Evolutionary conservation across 37 sponge, comb jelly and placozoan genomes (phyloP), one percentile per base, ranked within the genome.

Genomic region (Cladorhizidae sp.): DNA sequence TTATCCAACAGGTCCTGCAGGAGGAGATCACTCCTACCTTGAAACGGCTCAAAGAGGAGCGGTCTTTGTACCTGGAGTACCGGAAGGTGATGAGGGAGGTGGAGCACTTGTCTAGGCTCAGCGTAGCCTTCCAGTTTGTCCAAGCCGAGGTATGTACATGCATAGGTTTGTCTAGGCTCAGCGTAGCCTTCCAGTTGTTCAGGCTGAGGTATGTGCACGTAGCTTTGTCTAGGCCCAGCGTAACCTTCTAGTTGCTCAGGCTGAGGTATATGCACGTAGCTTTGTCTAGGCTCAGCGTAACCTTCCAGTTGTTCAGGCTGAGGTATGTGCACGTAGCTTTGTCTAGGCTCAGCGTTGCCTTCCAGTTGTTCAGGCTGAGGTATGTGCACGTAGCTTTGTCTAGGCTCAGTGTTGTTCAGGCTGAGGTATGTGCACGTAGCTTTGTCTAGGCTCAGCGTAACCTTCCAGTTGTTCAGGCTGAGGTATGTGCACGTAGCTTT

Each of bases 21-120:
- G 95, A 95, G 56, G 98, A 97, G 86, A 95, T 97, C 32, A 92
- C 91, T 12, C 98, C 98, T 51, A 95, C 95, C 25, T 70, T 97
- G 43, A 79, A 74, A 57, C 89, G 80, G 36, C 61, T 94, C 38
- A 94, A 85, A 51, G 95, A 91, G 77, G 99, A 98, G 62, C 82
- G 99, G 37, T 91, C 99, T 0, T 92, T 95, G 20, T 98, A 96
- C 67, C 77, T 98, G 89, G 93, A 94, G 78, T 98, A 92, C 57
- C 97, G 94, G 89, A 94, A 96, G 78, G 82, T 94, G 33, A 68
- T 73, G 64, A 73, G 94, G 35, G 93, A 98, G 50, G 75, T 98
- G 61, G 99, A 98, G 70, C 88, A 92, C 67, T 87, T 98, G 21
- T 86, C 77, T 17, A 68, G 87, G 0, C 87, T 98, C 23, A 83